Evolutionary conservation across 2,888 invertebrate species (phyloP), one percentile per base, ranked within the genome.

Genomic region (Plagodis pulveraria): DNA sequence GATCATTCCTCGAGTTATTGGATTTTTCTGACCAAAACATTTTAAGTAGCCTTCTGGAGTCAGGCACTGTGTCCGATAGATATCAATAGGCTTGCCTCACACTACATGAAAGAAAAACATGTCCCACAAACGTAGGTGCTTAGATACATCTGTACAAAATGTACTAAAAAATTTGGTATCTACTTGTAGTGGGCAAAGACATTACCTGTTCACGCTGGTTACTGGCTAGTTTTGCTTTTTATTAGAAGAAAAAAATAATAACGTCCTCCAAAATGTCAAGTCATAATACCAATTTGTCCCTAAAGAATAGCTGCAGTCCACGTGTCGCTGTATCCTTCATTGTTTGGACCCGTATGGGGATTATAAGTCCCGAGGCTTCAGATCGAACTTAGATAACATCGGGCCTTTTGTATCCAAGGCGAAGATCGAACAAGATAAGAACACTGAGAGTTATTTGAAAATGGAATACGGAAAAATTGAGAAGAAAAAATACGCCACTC

Each of bases 241-340:
- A 55, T 43, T 47, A 48, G 42, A 46, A 38, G 6, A 42, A 41
- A 63, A 57, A 62, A 42, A 52, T 70, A 75, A 70, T 58, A 62
- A 56, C 66, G 65, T 59, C 66, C 66, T 67, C 69, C 66, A 60
- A 71, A 71, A 71, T 68, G 61, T 53, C 58, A 65, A 66, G 75
- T 72, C 74, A 81, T 79, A 84, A 83, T 81, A 76, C 84, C 84
- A 88, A 86, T 87, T 87, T 87, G 83, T 84, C 80, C 73, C 70
- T 60, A 59, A 62, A 73, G 77, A 78, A 78, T 79, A 75, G 73
- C 67, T 75, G 73, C 67, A 62, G 71, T 72, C 82, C 88, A 87
- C 87, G 88, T 87, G 88, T 86, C 80, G 69, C 71, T 73, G 71
- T 76, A 78, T 74, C 73, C 4, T 58, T 77, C 66, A 84, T 88